Base-by-base conservation (phyloP, 92 coral and sea anemone genomes). In the Zoanthus sociatus region DNA sequence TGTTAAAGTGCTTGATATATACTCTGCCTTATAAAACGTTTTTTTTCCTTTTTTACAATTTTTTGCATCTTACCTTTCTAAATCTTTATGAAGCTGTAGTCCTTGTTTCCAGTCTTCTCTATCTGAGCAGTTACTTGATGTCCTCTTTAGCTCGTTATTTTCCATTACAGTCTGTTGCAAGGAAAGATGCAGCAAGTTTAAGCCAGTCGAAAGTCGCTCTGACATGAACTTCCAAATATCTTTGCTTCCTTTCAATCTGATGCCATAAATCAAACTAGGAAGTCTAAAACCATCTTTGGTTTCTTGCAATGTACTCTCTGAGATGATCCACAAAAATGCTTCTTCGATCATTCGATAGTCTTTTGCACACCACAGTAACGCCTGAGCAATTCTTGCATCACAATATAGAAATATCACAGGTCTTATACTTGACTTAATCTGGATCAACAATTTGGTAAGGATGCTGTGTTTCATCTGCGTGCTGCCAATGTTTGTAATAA, bases 181-280 rank as follows among this genome's bases (percentile, higher is more conserved):
- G 64, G 94, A 88, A 56, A 56, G 33, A 60, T 77, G 84, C 6
- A 95, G 11, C 26, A 95, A 32, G 73, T 87, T 78, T 53, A 83
- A 91, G 48, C 93, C 87, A 18, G 87, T 81, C 12, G 45, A 68
- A 16, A 95, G 78, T 44, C 88, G 92, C 17, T 69, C 88, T 75
- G 89, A 55, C 79, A 77, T 83, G 26, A 90, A 87, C 30, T 84
- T 60, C 10, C 79, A 84, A n/a, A 42, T 53, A 37, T 55, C 75
- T 3, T 81, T 68, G 16, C 16, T 69, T 21, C 83, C 89, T 16
- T 88, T 67, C 9, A 83, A 81, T 37, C 93, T 75, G 18, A 93
- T 84, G n/a, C 86, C 92, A 78, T 95, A 92, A 46, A 93, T 93
- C 11, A 86, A 77, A 48, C 98, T 95, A 2, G 98, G 98, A 26